phyloP scores from a whole-genome alignment of 2,797 vertebrate species.

The Corythornis leucogaster region DNA sequence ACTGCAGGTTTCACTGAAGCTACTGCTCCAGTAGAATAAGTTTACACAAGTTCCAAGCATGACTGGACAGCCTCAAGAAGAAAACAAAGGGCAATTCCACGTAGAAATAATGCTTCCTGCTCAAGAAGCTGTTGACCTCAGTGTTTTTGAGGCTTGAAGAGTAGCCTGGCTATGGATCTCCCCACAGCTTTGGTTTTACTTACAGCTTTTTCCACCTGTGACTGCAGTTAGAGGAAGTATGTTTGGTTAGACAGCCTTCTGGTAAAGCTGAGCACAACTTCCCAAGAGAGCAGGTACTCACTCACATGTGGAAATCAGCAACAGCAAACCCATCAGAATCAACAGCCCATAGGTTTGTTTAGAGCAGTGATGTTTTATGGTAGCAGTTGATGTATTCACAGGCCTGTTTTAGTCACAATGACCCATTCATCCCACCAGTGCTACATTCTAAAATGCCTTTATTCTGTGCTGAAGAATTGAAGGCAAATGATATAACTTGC shows the following conservation, averaged over 20 bases:
- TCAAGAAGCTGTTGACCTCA: background rate
- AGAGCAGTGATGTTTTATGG: background rate
- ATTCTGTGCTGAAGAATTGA: background rate
- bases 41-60: background rate
- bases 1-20: background rate
- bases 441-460: background rate
- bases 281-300: background rate
- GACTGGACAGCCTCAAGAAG: background rate
- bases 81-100: background rate
- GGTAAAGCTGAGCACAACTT: background rate
- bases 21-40: background rate
- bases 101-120: background rate
- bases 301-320: background rate
- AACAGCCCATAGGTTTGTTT: background rate
- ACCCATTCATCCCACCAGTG: background rate
- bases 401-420: background rate
- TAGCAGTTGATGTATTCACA: background rate
- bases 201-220: background rate
- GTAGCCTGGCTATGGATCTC: background rate
- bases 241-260: background rate
- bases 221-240: background rate
- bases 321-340: background rate
- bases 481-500: background rate
- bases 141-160: background rate
- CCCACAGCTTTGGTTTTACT: background rate